Evolutionary conservation across 2,797 vertebrate genomes (phyloP).

Genomic region (Parotocinclus haroldoi): DNA sequence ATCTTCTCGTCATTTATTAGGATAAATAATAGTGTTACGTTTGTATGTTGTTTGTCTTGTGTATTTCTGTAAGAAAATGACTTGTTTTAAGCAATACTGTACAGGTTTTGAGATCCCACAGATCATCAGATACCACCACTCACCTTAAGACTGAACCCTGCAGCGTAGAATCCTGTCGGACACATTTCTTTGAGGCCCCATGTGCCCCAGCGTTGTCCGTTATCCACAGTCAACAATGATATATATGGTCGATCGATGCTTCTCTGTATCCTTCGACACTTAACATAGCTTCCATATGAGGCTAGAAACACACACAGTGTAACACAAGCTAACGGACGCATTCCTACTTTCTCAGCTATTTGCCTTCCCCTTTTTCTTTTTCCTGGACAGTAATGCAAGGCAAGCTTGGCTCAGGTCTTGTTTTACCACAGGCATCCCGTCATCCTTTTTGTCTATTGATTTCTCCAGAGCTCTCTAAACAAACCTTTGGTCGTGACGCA

Average conservation of each 20-base stretch:
- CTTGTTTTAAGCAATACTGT: too few species aligned
- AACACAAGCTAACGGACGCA: background rate
- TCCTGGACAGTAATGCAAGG: too few species aligned
- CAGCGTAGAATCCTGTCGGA: conserved; percentile 8
- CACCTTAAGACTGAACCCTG: conserved; percentile 31
- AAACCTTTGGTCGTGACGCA: too few species aligned
- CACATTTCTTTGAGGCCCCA: conserved; percentile 22
- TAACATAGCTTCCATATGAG: background rate
- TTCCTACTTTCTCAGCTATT: background rate
- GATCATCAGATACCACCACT: background rate
- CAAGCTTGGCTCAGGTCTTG: too few species aligned
- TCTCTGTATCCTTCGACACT: background rate
- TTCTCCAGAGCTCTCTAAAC: too few species aligned
- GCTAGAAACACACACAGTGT: background rate
- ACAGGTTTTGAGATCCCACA: too few species aligned
- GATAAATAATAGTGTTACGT: too few species aligned
- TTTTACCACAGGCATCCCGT: too few species aligned
- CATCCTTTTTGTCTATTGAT: too few species aligned
- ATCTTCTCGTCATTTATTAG: too few species aligned
- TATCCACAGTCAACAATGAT: background rate
- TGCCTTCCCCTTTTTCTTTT: background rate
- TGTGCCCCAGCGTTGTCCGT: conserved; percentile 10
- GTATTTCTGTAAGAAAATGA: too few species aligned
- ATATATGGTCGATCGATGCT: background rate
- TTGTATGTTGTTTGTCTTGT: too few species aligned